Base-by-base conservation (phyloP, 2,797 vertebrate genomes). In the Galago senegalensis region DNA sequence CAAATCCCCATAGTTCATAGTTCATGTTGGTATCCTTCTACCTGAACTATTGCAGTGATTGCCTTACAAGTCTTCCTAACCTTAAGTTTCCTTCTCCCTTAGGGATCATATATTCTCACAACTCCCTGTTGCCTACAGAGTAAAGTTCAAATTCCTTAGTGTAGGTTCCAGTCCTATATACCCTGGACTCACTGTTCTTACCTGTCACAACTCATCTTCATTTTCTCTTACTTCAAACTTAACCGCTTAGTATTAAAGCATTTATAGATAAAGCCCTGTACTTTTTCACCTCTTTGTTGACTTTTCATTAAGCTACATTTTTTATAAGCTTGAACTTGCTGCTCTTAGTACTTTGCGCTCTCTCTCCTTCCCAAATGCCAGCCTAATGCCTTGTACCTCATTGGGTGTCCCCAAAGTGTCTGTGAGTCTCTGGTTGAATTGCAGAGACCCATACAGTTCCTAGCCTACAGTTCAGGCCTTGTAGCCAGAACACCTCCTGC, bases 171-270 rank as follows among this genome's bases (percentile, higher is more conserved):
- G 83, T 31, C 37, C 75, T 91, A 34, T 76, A 7, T 7, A 23
- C 29, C 40, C 81, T 91, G 83, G 76, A 76, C 37, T 67, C 10
- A 81, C 17, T 37, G 31, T 76, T 76, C 40, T 95, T 86, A 77
- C 4, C 40, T 34, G 21, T 65, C 84, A 79, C 20, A 46, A 6
- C 18, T 93, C 34, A 75, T 87, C 65, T 95, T 96, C 43, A 89
- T 93, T 93, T 95, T 87, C 72, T 90, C 56, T 94, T 61, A 60
- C 70, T 95, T 97, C 91, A 93, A 11, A 96, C 60, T 67, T 53
- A 53, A 82, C n/a, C 80, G 61, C 49, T 82, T 61, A 29, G 72
- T 92, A 58, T 92, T 95, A 90, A 46, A 29, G 72, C 89, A 58
- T 92, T 95, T 92, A 69, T 91, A 73, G 82, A 82, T 46, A 82